Evolutionary conservation across 2,797 vertebrate species (phyloP), one percentile per base, ranked within the genome.

Genomic region (Propithecus perrieri): DNA sequence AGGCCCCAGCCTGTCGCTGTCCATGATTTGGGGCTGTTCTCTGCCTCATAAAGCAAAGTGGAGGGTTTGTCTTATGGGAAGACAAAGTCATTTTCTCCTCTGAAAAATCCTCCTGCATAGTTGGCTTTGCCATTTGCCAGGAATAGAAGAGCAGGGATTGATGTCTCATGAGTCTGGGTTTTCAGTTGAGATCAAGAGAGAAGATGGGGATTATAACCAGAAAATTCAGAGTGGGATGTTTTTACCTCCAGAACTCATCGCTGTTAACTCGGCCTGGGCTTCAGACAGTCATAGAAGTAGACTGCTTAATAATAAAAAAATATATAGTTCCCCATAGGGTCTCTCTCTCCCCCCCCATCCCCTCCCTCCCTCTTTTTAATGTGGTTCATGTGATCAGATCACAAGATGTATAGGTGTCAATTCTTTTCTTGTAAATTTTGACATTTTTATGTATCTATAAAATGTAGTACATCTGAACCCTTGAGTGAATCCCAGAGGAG

Each of bases 1-100:
- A 97, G 14, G 88, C 95, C 97, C 93, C 69, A 88, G 86, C 94
- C 35, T 59, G 95, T 9, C 89, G 28, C 35, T 59, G 96, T 9
- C 86, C 28, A 75, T 97, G 87, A 88, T 96, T 98, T 93, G 95
- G 94, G 96, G 97, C 96, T 98, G 98, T 98, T 98, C 61, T 97
- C 97, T 93, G 97, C 97, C 96, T 98, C 97, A 97, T 96, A 98
- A 74, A 98, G 46, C 41, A 96, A 97, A 92, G 6, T 11, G 0
- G 86, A 97, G 87, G 89, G 90, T 85, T 57, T 92, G 0, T 57
- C 80, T 91, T 81, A 59, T 17, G 2, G 61, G 92, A 98, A 97
- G 96, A 97, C 96, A 97, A 96, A 98, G 94, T 55, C 0, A 0
- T 98, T 97, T 97, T 97, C 97, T 96, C 95, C 95, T 96, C 79